These are phyloP conservation scores for Antigone vipio DNA, from an alignment of 2,113 vertebrate species.

Conservation along the genomic window DNA sequence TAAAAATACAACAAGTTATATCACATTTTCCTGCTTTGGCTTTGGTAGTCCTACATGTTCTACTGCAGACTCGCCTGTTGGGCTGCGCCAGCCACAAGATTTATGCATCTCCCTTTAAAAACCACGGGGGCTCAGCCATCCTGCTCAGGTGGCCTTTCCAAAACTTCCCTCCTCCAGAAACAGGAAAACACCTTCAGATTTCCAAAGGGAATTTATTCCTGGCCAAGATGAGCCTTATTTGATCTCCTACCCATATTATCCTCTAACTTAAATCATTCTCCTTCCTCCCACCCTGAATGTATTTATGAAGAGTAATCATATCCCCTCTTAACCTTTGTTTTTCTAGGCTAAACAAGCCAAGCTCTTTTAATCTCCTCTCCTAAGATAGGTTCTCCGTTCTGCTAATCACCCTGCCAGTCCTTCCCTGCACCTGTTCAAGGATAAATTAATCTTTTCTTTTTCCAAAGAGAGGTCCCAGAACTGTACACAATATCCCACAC, in stretches of 20 bases:
- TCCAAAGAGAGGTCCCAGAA: background rate
- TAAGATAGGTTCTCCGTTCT: constrained; percentile 11
- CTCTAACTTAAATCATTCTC: background rate
- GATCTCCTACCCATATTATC: background rate
- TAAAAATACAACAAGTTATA: background rate
- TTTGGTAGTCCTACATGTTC: background rate
- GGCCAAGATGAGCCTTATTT: background rate
- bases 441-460: constrained; percentile 6
- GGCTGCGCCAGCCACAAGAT: background rate
- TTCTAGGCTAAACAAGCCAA: constrained; percentile 58
- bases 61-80: accelerated
- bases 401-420: constrained; percentile 46
- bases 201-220: background rate
- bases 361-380: constrained; percentile 60
- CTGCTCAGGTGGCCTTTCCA: background rate
- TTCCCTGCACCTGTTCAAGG: constrained; percentile 14
- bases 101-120: background rate
- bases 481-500: background rate
- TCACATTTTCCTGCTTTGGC: background rate
- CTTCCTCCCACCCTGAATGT: constrained; percentile 9
- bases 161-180: background rate
- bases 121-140: accelerated
- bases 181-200: background rate
- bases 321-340: constrained; percentile 64
- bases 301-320: constrained; percentile 64